These are phyloP conservation scores for Gasteruption jaculator DNA, from an alignment of 2,888 invertebrate genomes.

Conservation along the genomic window DNA sequence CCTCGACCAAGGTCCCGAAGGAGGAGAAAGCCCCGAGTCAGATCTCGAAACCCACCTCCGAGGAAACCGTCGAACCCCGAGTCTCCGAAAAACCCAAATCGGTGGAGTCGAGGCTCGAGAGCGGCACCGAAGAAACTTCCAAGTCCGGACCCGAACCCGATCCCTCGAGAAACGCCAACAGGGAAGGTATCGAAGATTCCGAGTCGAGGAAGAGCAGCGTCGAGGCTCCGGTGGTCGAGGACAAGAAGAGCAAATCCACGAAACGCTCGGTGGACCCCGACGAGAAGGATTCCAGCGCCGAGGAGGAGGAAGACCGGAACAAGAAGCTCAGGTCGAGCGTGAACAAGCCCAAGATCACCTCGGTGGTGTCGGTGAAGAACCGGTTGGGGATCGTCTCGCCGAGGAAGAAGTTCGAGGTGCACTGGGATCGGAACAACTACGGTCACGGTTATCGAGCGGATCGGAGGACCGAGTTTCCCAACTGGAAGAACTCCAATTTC, in stretches of 20 bases:
- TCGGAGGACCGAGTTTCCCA: no score
- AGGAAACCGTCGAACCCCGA: neutral
- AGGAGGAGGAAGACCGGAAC: conserved; percentile 21
- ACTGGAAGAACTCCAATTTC: conserved; percentile 6
- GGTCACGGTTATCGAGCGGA: conserved; percentile 20
- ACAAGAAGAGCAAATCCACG: conserved; percentile 49
- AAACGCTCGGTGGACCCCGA: no score
- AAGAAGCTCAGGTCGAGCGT: conserved; percentile 39
- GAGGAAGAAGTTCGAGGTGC: conserved; percentile 35
- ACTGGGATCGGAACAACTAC: conserved; percentile 23
- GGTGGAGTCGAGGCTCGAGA: neutral
- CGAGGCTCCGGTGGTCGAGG: conserved; percentile 36
- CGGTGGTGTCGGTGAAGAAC: conserved; percentile 45
- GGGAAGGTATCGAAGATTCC: conserved; percentile 37
- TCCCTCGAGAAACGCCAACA: neutral
- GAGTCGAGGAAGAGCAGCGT: conserved; percentile 34
- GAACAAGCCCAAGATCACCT: conserved; percentile 43
- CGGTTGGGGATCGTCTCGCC: conserved; percentile 35
- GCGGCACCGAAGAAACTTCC: conserved; percentile 17
- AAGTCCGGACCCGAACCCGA: conserved; percentile 11
- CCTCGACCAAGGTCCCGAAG: neutral
- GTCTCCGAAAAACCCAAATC: neutral
- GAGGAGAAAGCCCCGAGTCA: neutral
- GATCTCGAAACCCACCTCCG: neutral
- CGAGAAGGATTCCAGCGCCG: conserved; percentile 17